phyloP scores from a whole-genome alignment of 1,140 invertebrate genomes.

The Camponotus vicinus region DNA sequence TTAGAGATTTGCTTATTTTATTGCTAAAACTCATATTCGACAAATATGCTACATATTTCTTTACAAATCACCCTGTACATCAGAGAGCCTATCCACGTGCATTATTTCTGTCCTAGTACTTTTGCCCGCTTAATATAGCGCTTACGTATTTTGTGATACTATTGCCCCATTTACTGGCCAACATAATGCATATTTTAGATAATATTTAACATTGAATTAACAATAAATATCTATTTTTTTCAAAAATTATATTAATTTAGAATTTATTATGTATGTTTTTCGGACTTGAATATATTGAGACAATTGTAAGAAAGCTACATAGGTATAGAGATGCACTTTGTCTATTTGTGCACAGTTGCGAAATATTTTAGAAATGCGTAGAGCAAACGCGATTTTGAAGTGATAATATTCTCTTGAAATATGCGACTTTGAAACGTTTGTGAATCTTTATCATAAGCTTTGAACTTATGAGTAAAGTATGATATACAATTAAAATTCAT shows the following conservation, averaged over 20 bases:
- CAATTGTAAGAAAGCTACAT: too few species aligned
- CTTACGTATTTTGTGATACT: slow-evolving; percentile 21
- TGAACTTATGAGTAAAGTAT: not conserved
- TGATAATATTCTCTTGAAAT: not conserved
- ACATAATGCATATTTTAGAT: not conserved
- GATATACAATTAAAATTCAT: not conserved
- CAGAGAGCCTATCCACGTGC: not conserved
- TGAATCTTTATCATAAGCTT: not conserved
- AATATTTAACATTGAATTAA: not conserved
- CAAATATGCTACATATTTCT: not conserved
- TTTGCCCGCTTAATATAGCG: slow-evolving; percentile 54
- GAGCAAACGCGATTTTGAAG: not conserved
- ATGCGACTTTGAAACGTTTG: not conserved
- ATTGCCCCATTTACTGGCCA: not conserved
- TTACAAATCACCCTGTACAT: slow-evolving; percentile 9
- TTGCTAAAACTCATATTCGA: not conserved
- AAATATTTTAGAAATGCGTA: slow-evolving; percentile 9
- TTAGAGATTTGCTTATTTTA: not conserved
- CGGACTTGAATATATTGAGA: not conserved
- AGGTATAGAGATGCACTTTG: not conserved
- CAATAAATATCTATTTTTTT: not conserved
- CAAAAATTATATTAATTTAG: not conserved
- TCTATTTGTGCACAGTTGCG: not conserved
- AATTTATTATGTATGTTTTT: not conserved
- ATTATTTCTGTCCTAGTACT: slow-evolving; percentile 35